Base-by-base conservation (phyloP, 2,888 invertebrate species). In the Melolontha melolontha region DNA sequence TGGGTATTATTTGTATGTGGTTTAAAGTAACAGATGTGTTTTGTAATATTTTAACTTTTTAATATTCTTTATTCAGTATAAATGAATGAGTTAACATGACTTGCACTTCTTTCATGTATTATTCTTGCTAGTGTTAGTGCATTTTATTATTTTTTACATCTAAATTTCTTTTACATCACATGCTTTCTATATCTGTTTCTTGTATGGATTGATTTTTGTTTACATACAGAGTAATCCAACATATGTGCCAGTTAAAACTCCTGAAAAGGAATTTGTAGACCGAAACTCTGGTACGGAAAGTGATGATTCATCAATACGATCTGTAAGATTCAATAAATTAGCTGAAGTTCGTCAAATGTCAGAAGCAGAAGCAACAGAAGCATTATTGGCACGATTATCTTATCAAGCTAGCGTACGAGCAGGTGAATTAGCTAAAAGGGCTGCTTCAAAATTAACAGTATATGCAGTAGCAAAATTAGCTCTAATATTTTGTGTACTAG, bases 311-410 rank as follows among this genome's bases (percentile, higher is more conserved):
- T 91, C 92, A 11, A 88, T 92, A 67, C 89, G 93, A 73, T 93
- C 94, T 65, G 97, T 97, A 10, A 88, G 97, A 34, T 83, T 83
- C 69, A 96, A 93, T 80, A 95, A 95, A 86, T 87, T 97, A 74
- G 94, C 94, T 7, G 94, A 94, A 87, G 93, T 93, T 64, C 88
- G 95, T 0, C 95, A 95, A 75, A 93, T 95, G 92, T 94, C 94
- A 0, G 93, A 94, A 67, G 89, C 89, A 72, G 93, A 96, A 85
- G 98, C 97, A 2, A 93, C 94, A 49, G 98, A 97, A 79, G 98
- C 98, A 8, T 84, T 96, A 71, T 86, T 97, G 78, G 96, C 98
- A 2, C 88, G 98, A 57, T 86, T 98, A 71, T 97, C 97, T n/a
- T 98, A 97, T 87, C 91, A 94, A 73, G 97, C 97, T 7, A 95